phyloP scores from a whole-genome alignment of 2,113 vertebrate genomes.

The Solenodon paradoxus region DNA sequence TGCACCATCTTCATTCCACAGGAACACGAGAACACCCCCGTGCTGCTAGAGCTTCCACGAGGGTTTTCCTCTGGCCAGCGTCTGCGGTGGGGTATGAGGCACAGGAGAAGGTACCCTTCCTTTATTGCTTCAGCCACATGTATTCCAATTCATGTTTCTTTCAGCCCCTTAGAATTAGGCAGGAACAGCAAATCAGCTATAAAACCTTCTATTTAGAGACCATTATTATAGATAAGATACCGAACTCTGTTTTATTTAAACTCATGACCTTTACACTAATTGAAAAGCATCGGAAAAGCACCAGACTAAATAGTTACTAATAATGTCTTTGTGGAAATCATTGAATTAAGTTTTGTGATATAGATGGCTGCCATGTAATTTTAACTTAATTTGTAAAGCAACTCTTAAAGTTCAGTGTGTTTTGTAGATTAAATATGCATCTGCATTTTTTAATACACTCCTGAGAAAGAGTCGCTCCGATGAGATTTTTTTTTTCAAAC shows the following conservation, averaged over 20 bases:
- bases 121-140: background rate
- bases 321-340: constrained; percentile 33
- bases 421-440: constrained; percentile 11
- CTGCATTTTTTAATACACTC: background rate
- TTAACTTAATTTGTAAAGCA: constrained; percentile 30
- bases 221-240: constrained; percentile 57
- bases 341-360: constrained; percentile 38
- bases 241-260: constrained; percentile 67
- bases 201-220: constrained; percentile 57
- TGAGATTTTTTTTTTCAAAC: background rate
- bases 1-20: background rate
- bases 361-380: background rate
- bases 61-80: background rate
- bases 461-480: background rate
- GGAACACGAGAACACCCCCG: background rate
- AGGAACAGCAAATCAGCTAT: constrained; percentile 56
- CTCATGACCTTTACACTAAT: constrained; percentile 68
- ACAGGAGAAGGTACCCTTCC: background rate
- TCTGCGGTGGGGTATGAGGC: no score
- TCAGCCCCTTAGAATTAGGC: constrained; percentile 4
- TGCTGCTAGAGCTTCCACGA: background rate
- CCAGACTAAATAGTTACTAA: constrained; percentile 26
- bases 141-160: background rate
- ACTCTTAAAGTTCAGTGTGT: background rate
- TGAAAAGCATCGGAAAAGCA: constrained; percentile 65